Conservation (phyloP, 2,888 invertebrate genomes). For the Microplitis manilae region DNA sequence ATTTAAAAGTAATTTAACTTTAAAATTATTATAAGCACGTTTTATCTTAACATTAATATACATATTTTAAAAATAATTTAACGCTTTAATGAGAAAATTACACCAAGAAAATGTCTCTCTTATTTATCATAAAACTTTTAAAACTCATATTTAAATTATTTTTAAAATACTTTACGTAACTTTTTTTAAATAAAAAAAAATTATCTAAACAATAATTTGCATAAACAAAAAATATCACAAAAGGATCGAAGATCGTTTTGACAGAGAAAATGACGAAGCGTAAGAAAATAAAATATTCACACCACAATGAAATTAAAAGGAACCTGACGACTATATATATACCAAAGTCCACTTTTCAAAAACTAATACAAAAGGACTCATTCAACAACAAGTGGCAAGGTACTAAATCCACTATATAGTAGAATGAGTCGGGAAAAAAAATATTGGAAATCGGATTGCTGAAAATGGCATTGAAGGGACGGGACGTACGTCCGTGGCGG, state of each 20-base stretch:
- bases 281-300: slow-evolving; percentile 5
- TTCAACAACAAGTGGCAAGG: not conserved
- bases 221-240: not conserved
- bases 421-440: slow-evolving; percentile 8
- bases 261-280: slow-evolving; percentile 1
- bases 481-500: slow-evolving; percentile 10
- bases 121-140: not conserved
- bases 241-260: not conserved
- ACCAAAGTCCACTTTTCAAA: slow-evolving; percentile 2
- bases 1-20: not conserved
- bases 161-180: not conserved
- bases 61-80: slow-evolving; percentile 1
- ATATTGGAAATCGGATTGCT: slow-evolving; percentile 16
- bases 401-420: not conserved
- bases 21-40: not conserved
- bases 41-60: not conserved
- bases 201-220: not conserved
- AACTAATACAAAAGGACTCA: slow-evolving; percentile 1
- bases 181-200: not conserved
- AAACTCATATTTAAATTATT: not conserved
- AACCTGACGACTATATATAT: not conserved
- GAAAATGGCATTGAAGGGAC: slow-evolving; percentile 29
- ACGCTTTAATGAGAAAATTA: slow-evolving; percentile 1
- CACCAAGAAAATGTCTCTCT: not conserved
- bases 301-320: not conserved